Percentiles rank a stretch among this genome's conserved stretches.
phyloP scores from a whole-genome alignment of 2,113 vertebrate genomes.

The Cyphomyrus plagiostoma region DNA sequence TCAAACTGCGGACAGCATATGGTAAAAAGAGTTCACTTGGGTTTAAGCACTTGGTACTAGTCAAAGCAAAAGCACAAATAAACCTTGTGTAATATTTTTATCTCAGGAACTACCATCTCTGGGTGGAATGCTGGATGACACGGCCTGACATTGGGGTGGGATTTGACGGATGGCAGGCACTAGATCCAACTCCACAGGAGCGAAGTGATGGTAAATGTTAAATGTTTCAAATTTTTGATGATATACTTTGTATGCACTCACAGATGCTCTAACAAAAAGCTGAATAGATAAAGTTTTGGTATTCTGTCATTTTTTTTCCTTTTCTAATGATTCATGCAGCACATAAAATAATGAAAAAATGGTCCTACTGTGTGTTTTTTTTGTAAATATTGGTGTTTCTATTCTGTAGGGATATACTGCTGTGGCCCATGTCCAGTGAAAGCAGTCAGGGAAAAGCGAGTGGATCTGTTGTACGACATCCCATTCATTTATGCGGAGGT shows the following conservation, averaged over 20 bases:
- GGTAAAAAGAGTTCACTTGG: constrained; percentile 53
- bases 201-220: constrained; percentile 70
- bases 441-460: constrained; percentile 55
- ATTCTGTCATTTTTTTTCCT: not conserved
- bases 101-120: constrained; percentile 89
- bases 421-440: constrained; percentile 72
- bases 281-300: not conserved
- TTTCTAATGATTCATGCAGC: not conserved
- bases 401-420: constrained; percentile 60
- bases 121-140: constrained; percentile 90
- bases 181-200: constrained; percentile 90
- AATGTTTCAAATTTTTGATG: not conserved
- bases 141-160: constrained; percentile 63
- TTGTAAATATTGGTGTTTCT: not conserved
- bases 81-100: not conserved
- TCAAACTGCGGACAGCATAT: constrained; percentile 66
- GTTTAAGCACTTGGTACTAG: not conserved
- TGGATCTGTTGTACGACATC: constrained; percentile 61
- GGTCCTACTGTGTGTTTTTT: not conserved
- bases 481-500: constrained; percentile 77
- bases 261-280: not conserved
- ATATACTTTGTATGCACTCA: not conserved
- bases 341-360: not conserved
- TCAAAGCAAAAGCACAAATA: not conserved
- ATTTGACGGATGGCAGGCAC: constrained; percentile 82